These are phyloP conservation scores for Acanthopleura granulata DNA, from an alignment of 2,888 invertebrate genomes.

Conservation along the genomic window DNA sequence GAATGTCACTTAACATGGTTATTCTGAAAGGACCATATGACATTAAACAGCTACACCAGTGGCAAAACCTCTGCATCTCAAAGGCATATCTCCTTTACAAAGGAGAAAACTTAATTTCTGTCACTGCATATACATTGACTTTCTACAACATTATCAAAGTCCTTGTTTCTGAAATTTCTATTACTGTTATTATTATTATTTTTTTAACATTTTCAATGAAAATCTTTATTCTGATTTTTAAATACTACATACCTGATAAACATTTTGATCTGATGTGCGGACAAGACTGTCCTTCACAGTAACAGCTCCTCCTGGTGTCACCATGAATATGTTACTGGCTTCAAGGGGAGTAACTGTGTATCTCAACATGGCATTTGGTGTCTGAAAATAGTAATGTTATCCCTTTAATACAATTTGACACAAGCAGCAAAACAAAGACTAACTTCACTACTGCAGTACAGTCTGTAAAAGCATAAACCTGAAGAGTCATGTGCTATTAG, in stretches of 20 bases:
- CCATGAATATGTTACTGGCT: background rate
- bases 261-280: background rate
- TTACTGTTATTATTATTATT: no score
- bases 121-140: background rate
- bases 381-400: background rate
- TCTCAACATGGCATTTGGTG: background rate
- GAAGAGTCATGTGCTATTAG: no score
- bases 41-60: no score
- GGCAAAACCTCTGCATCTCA: no score
- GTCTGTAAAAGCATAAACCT: no score
- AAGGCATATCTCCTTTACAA: no score
- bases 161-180: no score
- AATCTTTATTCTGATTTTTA: background rate
- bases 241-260: background rate
- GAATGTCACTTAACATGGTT: no score
- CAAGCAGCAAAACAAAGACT: no score
- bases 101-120: background rate
- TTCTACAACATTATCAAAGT: background rate
- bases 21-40: no score
- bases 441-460: no score
- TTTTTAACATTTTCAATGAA: background rate
- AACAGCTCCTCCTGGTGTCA: constrained; percentile 3
- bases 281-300: background rate
- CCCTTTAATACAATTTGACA: no score
- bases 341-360: background rate